Conservation (phyloP, 2,113 vertebrate species). For the Hippocampus barbouri region DNA sequence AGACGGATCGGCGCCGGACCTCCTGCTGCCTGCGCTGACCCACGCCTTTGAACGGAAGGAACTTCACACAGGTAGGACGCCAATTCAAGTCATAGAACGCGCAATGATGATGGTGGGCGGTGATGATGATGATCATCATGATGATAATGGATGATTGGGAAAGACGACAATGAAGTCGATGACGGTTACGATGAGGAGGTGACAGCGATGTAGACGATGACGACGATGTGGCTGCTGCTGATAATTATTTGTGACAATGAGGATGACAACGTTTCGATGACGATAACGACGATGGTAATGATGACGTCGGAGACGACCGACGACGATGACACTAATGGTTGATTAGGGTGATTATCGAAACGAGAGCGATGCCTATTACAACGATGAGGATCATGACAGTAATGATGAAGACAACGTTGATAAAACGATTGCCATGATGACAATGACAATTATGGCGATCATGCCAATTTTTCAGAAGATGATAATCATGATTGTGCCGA, state of each 20-base stretch:
- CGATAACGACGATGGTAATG: background rate
- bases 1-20: constrained; percentile 7
- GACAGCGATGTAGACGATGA: background rate
- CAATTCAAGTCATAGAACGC: background rate
- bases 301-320: background rate
- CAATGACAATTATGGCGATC: background rate
- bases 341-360: no score
- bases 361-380: no score
- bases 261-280: background rate
- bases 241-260: background rate
- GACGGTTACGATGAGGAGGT: background rate
- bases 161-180: background rate
- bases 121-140: no score
- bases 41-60: background rate
- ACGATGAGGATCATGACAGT: background rate
- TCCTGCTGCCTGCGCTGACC: background rate
- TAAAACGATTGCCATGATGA: background rate
- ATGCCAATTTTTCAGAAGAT: background rate
- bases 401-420: no score
- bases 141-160: background rate
- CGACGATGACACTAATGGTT: background rate
- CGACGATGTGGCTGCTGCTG: no score
- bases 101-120: background rate
- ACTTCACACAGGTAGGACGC: background rate
- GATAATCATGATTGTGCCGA: background rate